Evolutionary conservation across 2,888 invertebrate species (phyloP).

Genomic region (Tinea semifulvella): DNA sequence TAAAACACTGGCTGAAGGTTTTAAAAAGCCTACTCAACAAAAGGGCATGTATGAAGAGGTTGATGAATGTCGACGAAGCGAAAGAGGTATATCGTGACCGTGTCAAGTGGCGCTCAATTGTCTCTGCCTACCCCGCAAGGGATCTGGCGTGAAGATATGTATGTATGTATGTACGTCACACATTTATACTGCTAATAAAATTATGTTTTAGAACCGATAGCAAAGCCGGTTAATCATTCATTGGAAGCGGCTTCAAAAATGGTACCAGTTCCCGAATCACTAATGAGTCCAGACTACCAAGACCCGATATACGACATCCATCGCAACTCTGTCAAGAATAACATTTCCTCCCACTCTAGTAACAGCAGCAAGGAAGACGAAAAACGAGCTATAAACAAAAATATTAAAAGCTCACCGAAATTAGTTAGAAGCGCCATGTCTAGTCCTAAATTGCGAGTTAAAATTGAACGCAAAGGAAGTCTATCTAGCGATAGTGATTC

Average conservation of each 20-base stretch:
- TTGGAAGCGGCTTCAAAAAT: slow-evolving; percentile 85
- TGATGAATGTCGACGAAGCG: no score
- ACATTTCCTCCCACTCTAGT: slow-evolving; percentile 38
- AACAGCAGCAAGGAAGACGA: slow-evolving; percentile 46
- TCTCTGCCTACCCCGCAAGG: no score
- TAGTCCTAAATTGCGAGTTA: slow-evolving; percentile 51
- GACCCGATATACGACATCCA: slow-evolving; percentile 60
- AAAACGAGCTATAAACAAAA: slow-evolving; percentile 28
- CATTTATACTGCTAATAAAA: background rate
- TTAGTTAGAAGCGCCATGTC: slow-evolving; percentile 54
- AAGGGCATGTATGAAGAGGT: no score
- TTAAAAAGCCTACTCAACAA: no score
- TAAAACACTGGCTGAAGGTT: no score
- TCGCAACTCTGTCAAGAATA: slow-evolving; percentile 36
- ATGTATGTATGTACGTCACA: background rate
- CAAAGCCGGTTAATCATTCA: slow-evolving; percentile 59
- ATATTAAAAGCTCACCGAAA: slow-evolving; percentile 49
- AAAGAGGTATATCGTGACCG: no score
- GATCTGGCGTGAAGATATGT: no score
- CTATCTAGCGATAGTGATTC: slow-evolving; percentile 29
- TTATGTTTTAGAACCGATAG: slow-evolving; percentile 16
- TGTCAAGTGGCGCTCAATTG: no score
- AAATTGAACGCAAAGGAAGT: slow-evolving; percentile 53
- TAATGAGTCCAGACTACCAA: slow-evolving; percentile 85
- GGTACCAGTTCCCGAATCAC: slow-evolving; percentile 86